Base-by-base conservation (phyloP, 2,113 vertebrate species). In the Morone saxatilis region DNA sequence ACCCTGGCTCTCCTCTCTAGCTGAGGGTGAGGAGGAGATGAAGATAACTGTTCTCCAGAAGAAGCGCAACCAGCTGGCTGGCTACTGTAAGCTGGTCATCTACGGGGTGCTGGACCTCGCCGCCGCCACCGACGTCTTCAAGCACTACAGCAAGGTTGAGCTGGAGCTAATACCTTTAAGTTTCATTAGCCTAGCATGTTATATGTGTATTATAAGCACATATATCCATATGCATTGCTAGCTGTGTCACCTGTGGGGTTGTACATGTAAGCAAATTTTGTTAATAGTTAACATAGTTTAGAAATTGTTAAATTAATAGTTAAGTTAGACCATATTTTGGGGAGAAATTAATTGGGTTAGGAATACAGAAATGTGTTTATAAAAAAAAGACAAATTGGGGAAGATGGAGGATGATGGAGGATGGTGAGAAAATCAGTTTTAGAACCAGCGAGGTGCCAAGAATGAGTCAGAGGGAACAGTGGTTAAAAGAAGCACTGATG, bases 21-120 rank as follows among this genome's bases (percentile, higher is more conserved):
- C 0, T 73, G 19, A 93, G 11, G 47, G 9, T 4, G 85, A 91
- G 25, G 89, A 90, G 31, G 84, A 94, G 25, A 38, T 41, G 56
- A 95, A 92, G 88, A 95, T 97, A 1, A 78, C 87, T 45, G 76
- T 86, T 40, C 93, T 98, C 40, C 95, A 96, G 85, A 95, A 86
- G 69, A 96, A 95, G 59, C 96, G 97, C 11, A 95, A 92, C 53
- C 95, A 97, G n/a, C 91, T 99, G 71, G 95, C 96, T 0, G 97
- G 96, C 16, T 99, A 96, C 92, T 97, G 97, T 87, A 98, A 97
- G 40, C 94, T 98, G 51, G 87, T 98, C 47, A 71, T 98, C 53
- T 96, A 94, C 3, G 93, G 95, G 0, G 95, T 97, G 22, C 88
- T 99, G 74, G 96, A 98, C 59, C 94, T 98, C 68, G 89, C 87